Evolutionary conservation across 2,888 invertebrate genomes (phyloP).

Genomic region (Cheilosia variabilis): DNA sequence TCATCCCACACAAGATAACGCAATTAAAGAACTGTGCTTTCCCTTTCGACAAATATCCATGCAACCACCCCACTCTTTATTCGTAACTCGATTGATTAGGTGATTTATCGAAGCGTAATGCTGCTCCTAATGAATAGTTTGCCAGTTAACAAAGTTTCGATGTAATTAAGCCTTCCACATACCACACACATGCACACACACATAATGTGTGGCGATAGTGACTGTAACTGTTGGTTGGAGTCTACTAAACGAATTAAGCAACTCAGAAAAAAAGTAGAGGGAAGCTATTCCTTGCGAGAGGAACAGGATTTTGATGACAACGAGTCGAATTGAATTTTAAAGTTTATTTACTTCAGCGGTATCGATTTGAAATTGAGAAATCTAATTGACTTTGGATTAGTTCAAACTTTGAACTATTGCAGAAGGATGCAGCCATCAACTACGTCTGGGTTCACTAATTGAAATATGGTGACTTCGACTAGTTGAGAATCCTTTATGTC

Average conservation of each 20-base stretch:
- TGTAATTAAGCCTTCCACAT: slow-evolving; percentile 67
- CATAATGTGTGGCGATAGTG: background rate
- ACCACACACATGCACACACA: slow-evolving; percentile 1
- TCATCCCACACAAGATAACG: slow-evolving; percentile 61
- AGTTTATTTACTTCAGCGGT: slow-evolving; percentile 37
- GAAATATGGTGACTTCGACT: too few species aligned
- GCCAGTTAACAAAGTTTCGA: slow-evolving; percentile 77
- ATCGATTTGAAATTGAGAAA: slow-evolving; percentile 38
- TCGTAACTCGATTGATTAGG: slow-evolving; percentile 78
- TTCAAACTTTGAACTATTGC: background rate
- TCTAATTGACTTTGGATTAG: slow-evolving; percentile 4
- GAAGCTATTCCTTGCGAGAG: background rate
- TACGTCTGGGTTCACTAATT: too few species aligned
- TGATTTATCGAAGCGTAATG: slow-evolving; percentile 77
- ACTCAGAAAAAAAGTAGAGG: slow-evolving; percentile 1
- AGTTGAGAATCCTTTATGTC: too few species aligned
- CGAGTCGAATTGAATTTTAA: slow-evolving; percentile 56
- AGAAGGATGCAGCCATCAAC: too few species aligned
- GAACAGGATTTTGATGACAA: slow-evolving; percentile 43
- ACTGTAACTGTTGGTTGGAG: slow-evolving; percentile 15
- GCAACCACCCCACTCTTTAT: slow-evolving; percentile 49
- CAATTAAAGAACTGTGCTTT: slow-evolving; percentile 63
- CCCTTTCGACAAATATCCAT: slow-evolving; percentile 40
- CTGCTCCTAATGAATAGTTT: slow-evolving; percentile 77
- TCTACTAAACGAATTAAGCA: slow-evolving; percentile 49